phyloP scores from a whole-genome alignment of 2,113 vertebrate species.

The Excalfactoria chinensis region DNA sequence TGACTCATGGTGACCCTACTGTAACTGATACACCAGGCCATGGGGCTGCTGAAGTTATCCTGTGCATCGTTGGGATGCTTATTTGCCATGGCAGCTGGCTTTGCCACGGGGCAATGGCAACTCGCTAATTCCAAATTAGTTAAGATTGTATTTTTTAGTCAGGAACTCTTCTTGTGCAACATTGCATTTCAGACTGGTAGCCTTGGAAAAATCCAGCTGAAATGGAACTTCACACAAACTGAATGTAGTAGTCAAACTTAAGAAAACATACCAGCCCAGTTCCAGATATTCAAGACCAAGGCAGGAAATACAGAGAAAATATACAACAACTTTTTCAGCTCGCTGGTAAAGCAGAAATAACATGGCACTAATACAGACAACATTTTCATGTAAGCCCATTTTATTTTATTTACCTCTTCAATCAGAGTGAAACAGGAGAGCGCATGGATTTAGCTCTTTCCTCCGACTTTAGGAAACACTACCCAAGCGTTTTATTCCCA shows the following conservation, averaged over 20 bases:
- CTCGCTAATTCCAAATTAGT: background rate
- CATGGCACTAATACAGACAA: slow-evolving; percentile 46
- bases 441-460: slow-evolving; percentile 10
- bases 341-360: slow-evolving; percentile 42
- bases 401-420: slow-evolving; percentile 66
- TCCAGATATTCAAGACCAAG: slow-evolving; percentile 54
- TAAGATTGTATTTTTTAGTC: background rate
- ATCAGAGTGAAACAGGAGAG: slow-evolving; percentile 60
- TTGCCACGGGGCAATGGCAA: background rate
- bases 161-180: background rate
- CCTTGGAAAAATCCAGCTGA: slow-evolving; percentile 49
- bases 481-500: slow-evolving; percentile 36
- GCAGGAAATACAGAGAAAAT: background rate
- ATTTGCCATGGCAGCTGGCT: background rate
- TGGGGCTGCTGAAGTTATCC: slow-evolving; percentile 34
- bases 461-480: background rate
- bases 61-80: slow-evolving; percentile 6
- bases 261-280: slow-evolving; percentile 59
- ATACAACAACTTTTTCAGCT: background rate
- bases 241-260: slow-evolving; percentile 50
- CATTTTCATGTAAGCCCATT: slow-evolving; percentile 63
- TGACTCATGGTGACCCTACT: slow-evolving; percentile 70
- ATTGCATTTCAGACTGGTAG: slow-evolving; percentile 16
- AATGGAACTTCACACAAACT: slow-evolving; percentile 61
- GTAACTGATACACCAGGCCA: slow-evolving; percentile 56